These are phyloP conservation scores for Iphiclides podalirius DNA, from an alignment of 2,888 invertebrate species.

Conservation along the genomic window DNA sequence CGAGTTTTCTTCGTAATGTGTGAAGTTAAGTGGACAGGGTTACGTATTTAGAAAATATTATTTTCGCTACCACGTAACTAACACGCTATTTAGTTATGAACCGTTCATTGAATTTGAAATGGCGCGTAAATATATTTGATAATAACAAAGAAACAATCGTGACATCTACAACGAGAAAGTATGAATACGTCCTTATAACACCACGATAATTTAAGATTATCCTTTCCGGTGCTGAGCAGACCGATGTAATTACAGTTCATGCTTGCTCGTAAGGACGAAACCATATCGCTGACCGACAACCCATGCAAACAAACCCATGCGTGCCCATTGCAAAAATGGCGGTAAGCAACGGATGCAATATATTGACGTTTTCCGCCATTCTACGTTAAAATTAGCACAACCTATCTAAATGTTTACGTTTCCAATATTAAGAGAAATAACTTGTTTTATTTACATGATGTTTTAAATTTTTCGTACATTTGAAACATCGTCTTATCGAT, in stretches of 20 bases:
- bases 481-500: too few relatives aligned
- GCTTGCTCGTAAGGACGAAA: slow-evolving; percentile 20
- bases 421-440: too few relatives aligned
- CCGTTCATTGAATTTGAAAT: too few relatives aligned
- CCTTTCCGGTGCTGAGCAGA: slow-evolving; percentile 15
- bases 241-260: slow-evolving; percentile 23
- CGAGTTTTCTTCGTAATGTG: slow-evolving; percentile 12
- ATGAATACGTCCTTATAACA: background rate
- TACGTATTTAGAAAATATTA: background rate
- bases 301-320: too few relatives aligned
- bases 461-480: too few relatives aligned
- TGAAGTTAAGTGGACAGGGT: background rate
- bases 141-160: background rate
- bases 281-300: slow-evolving; percentile 18
- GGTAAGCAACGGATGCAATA: slow-evolving; percentile 5
- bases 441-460: too few relatives aligned
- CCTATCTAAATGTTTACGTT: too few relatives aligned
- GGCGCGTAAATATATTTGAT: too few relatives aligned
- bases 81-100: too few relatives aligned
- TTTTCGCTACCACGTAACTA: too few relatives aligned
- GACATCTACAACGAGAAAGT: background rate
- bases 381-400: too few relatives aligned
- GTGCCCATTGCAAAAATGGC: slow-evolving; percentile 6
- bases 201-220: slow-evolving; percentile 17
- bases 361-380: too few relatives aligned